phyloP scores from a whole-genome alignment of 1,140 invertebrate species.

The Brachionus sp. region DNA sequence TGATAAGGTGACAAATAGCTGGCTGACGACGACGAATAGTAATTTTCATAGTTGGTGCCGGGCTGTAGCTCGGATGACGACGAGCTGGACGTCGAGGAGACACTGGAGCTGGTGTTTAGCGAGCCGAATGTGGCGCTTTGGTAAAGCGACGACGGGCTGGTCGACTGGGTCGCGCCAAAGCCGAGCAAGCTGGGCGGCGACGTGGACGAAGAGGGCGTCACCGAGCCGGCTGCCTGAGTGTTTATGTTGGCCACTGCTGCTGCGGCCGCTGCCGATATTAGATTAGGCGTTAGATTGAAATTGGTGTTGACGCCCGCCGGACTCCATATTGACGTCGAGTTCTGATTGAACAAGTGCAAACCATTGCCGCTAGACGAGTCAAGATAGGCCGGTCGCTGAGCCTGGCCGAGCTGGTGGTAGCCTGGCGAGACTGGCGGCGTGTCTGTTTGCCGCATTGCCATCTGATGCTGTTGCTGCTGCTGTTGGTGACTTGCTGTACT shows the following conservation, averaged over 20 bases:
- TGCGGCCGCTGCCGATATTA: not conserved
- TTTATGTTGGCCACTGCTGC: not conserved
- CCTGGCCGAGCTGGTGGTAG: not conserved
- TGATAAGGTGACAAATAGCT: not conserved
- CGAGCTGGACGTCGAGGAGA: not conserved
- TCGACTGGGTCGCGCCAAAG: not conserved
- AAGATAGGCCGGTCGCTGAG: not conserved
- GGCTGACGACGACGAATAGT: not conserved
- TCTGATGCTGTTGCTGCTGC: not conserved
- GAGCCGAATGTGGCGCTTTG: not conserved
- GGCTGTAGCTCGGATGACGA: not conserved
- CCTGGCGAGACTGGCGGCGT: conserved; percentile 37
- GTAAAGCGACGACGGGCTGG: not conserved
- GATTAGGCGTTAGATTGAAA: conserved; percentile 27
- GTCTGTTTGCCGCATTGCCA: not conserved
- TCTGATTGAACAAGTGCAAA: not conserved
- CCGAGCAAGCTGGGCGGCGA: not conserved
- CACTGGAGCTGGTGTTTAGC: conserved; percentile 2
- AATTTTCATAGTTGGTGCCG: not conserved
- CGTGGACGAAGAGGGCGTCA: not conserved
- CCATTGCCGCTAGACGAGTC: not conserved
- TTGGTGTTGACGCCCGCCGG: conserved; percentile 19
- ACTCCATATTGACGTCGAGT: conserved; percentile 6
- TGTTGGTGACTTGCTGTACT: conserved; percentile 7
- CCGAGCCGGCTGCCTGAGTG: not conserved